Evolutionary conservation across 1,140 invertebrate species (phyloP), one percentile per base, ranked within the genome.

Genomic region (Philotrypesis tridentata): DNA sequence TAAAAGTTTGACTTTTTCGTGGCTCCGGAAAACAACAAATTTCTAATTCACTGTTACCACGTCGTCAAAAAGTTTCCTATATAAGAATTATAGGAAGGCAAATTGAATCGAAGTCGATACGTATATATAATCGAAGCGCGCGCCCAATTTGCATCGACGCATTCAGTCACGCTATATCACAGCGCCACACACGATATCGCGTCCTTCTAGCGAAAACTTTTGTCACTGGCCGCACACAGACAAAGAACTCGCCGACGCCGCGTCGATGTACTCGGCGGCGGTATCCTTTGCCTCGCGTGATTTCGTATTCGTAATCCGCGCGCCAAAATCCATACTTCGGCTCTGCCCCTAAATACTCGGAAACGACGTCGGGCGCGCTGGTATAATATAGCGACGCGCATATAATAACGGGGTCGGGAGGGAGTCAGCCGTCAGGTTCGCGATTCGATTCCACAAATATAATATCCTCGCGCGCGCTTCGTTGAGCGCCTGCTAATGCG

Each of bases 381-480:
- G 48, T 55, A 21, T 55, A 37, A 4, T 55, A 55, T 21, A n/a
- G 48, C 67, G 29, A 82, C 83, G 83, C 84, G 37, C 60, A 40
- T 74, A 31, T 80, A 68, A 86, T 86, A 87, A 87, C 85, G 84
- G 86, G 81, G 83, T 80, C 81, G 84, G 84, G 85, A n/a, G 84
- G 80, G 80, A 82, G 80, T 83, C 82, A 87, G 82, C 2, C 77
- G 86, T 85, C 86, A 83, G 81, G 80, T 84, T 77, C 79, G 84
- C 79, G 40, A 40, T 73, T 82, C 83, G 82, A 85, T 81, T 81
- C 84, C 85, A 84, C 86, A 85, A 87, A 87, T 87, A 86, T 87
- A 86, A 86, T 82, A 84, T 85, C 84, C 82, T 79, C 83, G 84
- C 77, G 79, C 81, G 83, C 80, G 76, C 82, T 82, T 84, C 84